Evolutionary conservation across 2,113 vertebrate species (phyloP).

Genomic region (Scytalopus superciliaris): DNA sequence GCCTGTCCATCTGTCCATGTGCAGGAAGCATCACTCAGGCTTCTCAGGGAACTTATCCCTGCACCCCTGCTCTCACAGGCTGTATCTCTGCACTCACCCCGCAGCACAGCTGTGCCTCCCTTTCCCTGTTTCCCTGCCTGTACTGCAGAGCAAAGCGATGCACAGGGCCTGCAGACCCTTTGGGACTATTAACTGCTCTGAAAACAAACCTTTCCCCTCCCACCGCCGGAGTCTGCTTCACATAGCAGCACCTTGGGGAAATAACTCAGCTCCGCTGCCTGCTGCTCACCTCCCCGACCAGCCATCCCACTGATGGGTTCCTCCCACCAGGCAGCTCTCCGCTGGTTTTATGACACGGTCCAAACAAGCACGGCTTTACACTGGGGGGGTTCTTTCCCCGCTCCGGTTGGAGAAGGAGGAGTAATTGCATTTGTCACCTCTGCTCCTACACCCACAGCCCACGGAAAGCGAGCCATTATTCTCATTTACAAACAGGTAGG

Average conservation of each 20-base stretch:
- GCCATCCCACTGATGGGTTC: background rate
- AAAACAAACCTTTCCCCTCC: conserved; percentile 33
- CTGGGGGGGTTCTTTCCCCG: background rate
- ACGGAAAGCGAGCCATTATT: conserved; percentile 37
- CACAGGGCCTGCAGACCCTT: background rate
- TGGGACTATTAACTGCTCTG: conserved; percentile 3
- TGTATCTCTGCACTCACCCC: background rate
- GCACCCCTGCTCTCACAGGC: background rate
- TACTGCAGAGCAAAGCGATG: background rate
- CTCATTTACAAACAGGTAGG: conserved; percentile 65
- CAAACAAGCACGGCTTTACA: background rate
- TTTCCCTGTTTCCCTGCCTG: background rate
- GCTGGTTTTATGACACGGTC: background rate
- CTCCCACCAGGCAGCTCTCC: background rate
- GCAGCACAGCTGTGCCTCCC: background rate
- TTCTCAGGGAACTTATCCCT: background rate
- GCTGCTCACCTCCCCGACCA: background rate
- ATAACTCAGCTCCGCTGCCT: background rate
- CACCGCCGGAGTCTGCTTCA: background rate
- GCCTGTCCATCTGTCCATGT: background rate
- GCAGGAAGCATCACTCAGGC: background rate
- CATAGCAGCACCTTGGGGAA: background rate
- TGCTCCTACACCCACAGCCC: background rate
- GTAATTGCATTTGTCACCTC: conserved; percentile 51
- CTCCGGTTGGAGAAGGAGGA: background rate